These are phyloP conservation scores for Urocynchramus pylzowi DNA, from an alignment of 2,113 vertebrate genomes.

Conservation along the genomic window DNA sequence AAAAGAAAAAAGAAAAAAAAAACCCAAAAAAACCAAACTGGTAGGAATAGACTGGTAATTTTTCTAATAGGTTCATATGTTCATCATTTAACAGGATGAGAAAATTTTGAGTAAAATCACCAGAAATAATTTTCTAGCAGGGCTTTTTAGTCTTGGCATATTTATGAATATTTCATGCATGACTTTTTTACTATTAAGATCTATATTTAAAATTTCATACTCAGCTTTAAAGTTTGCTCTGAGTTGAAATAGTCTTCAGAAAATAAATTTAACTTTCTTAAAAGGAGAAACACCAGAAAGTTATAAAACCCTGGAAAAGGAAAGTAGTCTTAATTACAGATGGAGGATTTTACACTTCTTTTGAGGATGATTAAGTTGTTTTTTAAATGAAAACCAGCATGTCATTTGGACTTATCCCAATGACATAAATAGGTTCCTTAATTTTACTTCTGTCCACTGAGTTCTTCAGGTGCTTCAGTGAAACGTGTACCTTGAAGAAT, in stretches of 20 bases:
- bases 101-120: background rate
- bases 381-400: background rate
- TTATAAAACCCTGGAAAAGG: background rate
- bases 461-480: background rate
- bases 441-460: background rate
- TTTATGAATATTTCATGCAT: background rate
- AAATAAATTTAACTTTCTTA: background rate
- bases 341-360: background rate
- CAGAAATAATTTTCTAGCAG: background rate
- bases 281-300: background rate
- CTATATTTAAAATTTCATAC: constrained; percentile 1
- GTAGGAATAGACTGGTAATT: background rate
- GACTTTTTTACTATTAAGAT: background rate
- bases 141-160: background rate
- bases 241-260: background rate
- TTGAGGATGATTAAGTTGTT: background rate
- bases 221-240: background rate
- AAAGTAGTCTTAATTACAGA: background rate
- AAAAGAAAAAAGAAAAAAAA: background rate
- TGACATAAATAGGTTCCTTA: background rate
- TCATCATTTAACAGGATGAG: background rate
- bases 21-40: background rate
- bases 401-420: background rate
- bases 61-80: background rate
- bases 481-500: background rate